A percentile compares a stretch with the other conserved stretches of the same genome.
Conservation (phyloP, 2,888 invertebrate species). For the Unio pictorum region DNA sequence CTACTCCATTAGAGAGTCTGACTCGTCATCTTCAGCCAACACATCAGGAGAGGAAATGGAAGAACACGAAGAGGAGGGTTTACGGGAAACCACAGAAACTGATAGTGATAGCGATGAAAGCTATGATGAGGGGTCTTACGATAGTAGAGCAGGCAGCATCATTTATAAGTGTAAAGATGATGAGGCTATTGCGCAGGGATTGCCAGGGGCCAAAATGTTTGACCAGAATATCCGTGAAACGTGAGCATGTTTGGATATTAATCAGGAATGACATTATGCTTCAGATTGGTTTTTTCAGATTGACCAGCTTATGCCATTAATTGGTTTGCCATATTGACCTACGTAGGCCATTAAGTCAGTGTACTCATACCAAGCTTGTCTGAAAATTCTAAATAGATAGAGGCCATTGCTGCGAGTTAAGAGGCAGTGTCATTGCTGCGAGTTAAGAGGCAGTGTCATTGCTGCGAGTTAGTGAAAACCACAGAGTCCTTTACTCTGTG, state of each 20-base stretch:
- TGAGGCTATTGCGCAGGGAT: conserved; percentile 65
- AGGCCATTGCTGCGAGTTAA: no score
- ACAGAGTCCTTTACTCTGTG: no score
- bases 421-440: no score
- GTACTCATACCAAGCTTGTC: no score
- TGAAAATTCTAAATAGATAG: no score
- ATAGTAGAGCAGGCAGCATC: conserved; percentile 70
- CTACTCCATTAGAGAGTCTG: no score
- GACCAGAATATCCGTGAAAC: conserved; percentile 70
- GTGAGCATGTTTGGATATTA: conserved; percentile 46
- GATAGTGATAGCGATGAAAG: conserved; percentile 60
- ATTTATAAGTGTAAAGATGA: conserved; percentile 70
- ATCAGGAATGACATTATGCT: background rate
- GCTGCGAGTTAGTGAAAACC: no score
- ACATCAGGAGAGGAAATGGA: conserved; percentile 28
- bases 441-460: no score
- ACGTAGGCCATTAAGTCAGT: no score
- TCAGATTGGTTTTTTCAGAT: background rate
- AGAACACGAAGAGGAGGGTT: conserved; percentile 27
- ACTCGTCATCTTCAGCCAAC: no score
- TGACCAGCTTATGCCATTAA: background rate
- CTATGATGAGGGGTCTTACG: conserved; percentile 73
- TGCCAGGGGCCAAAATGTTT: conserved; percentile 67
- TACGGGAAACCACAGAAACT: conserved; percentile 22
- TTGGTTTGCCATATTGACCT: no score